A percentile compares a stretch with the other conserved stretches of the same genome.
These are phyloP conservation scores for Cyprinodon brontotheroides DNA, from an alignment of 2,113 vertebrate genomes.

Conservation along the genomic window DNA sequence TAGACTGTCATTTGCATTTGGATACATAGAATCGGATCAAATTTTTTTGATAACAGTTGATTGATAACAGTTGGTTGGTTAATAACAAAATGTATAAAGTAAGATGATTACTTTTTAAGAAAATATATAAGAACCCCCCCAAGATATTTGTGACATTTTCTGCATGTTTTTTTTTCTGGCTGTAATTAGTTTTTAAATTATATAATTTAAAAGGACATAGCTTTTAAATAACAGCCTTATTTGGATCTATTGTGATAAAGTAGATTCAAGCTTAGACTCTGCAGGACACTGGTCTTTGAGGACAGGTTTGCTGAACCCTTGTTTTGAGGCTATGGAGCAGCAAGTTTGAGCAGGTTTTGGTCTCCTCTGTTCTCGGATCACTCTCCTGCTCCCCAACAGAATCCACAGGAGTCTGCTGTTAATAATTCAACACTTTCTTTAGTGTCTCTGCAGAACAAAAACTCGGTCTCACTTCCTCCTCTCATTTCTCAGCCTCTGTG, in stretches of 20 bases:
- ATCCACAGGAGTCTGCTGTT: conserved; percentile 38
- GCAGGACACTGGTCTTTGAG: neutral
- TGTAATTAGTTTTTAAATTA: neutral
- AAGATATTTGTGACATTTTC: neutral
- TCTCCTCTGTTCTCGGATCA: conserved; percentile 31
- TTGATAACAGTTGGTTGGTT: neutral
- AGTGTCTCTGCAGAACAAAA: conserved; percentile 31
- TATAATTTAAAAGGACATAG: neutral
- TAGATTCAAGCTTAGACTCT: neutral
- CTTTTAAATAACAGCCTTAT: neutral
- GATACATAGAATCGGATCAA: too few relatives aligned
- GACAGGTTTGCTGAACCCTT: neutral
- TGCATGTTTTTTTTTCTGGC: neutral
- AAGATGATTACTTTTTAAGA: neutral
- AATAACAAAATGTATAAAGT: neutral
- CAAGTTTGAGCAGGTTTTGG: conserved; percentile 2
- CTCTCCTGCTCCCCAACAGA: neutral
- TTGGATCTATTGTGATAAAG: neutral
- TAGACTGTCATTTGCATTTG: too few relatives aligned
- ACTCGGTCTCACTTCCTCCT: conserved; percentile 55
- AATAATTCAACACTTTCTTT: conserved; percentile 51
- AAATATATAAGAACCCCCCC: neutral
- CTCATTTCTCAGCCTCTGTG: conserved; percentile 40
- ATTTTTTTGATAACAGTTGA: too few relatives aligned
- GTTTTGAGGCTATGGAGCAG: neutral